Percentiles rank a stretch among this genome's conserved stretches.
Conservation (phyloP, 2,113 vertebrate species). For the Gymnobelideus leadbeateri region DNA sequence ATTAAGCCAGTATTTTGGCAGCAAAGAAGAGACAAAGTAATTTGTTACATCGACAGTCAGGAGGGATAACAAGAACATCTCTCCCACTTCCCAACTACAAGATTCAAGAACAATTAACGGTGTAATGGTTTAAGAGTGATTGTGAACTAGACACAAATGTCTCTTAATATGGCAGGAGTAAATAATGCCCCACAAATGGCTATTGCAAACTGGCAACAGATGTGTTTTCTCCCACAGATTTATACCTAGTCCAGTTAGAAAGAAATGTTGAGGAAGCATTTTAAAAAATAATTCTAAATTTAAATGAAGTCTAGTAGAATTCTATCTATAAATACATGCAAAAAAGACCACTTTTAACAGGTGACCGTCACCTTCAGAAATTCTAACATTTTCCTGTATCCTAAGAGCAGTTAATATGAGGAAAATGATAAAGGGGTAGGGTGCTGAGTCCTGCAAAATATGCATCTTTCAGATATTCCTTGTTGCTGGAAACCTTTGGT, state of each 20-base stretch:
- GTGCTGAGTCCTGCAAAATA: not conserved
- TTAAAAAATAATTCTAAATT: not conserved
- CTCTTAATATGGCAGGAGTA: conserved; percentile 24
- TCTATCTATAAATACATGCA: fast-evolving
- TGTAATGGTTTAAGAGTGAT: conserved; percentile 2
- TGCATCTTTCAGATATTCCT: fast-evolving
- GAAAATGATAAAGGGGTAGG: not conserved
- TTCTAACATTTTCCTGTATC: not conserved
- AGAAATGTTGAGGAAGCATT: not conserved
- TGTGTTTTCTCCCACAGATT: not conserved
- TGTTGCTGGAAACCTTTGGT: not conserved
- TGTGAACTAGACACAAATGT: not conserved
- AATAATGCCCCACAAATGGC: not conserved
- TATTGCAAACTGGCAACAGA: not conserved
- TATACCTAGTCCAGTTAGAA: not conserved
- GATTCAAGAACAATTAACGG: conserved; percentile 33
- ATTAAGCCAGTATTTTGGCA: conserved; percentile 39
- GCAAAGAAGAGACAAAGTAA: conserved; percentile 15
- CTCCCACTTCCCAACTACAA: conserved; percentile 7
- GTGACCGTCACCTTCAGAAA: not conserved
- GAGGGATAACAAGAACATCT: conserved; percentile 26
- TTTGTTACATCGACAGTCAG: conserved; percentile 30
- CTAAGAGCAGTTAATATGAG: not conserved
- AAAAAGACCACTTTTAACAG: not conserved
- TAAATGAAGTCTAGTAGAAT: not conserved